Conservation (phyloP, 2,113 vertebrate species). For the Electrona antarctica region DNA sequence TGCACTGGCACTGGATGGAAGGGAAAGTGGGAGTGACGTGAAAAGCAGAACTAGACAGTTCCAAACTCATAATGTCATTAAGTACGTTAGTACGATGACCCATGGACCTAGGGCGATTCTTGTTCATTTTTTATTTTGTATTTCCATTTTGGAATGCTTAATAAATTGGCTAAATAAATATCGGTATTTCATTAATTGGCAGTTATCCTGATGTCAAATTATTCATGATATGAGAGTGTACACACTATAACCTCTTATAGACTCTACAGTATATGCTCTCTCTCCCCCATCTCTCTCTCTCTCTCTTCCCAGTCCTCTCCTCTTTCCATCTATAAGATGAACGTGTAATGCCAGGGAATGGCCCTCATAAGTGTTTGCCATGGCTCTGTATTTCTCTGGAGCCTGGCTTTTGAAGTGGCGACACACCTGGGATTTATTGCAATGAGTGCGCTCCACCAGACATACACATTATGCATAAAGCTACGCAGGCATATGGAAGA, state of each 20-base stretch:
- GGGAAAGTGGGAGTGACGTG: background rate
- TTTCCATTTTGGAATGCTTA: no score
- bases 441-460: constrained; percentile 7
- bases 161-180: background rate
- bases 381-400: background rate
- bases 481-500: constrained; percentile 1
- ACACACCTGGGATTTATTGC: background rate
- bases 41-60: no score
- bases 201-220: background rate
- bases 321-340: background rate
- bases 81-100: no score
- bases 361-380: background rate
- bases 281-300: background rate
- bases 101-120: no score
- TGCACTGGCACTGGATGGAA: background rate
- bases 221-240: background rate
- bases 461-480: background rate
- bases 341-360: background rate
- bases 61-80: no score
- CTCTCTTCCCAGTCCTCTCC: background rate
- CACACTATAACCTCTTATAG: background rate
- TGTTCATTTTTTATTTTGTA: no score
- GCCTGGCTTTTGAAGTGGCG: background rate
- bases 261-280: background rate
- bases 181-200: background rate